A percentile compares a stretch with the other conserved stretches of the same genome.
Conservation (phyloP, 1,140 invertebrate species). For the Conus betulinus region DNA sequence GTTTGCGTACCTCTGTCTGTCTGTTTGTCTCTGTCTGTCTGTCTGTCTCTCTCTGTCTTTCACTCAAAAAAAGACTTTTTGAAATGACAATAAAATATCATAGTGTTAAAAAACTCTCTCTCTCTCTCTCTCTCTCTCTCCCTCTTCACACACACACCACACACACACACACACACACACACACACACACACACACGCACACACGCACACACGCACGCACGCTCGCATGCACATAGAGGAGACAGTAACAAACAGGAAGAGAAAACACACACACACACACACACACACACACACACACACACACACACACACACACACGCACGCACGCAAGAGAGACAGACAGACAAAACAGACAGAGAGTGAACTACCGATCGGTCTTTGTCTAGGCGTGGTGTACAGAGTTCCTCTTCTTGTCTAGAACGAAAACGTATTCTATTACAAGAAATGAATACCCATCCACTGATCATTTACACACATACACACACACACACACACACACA, state of each 20-base stretch:
- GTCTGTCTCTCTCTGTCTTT: neutral
- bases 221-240: neutral
- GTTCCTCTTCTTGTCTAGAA: too few relatives aligned
- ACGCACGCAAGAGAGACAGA: too few relatives aligned
- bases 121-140: neutral
- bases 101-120: neutral
- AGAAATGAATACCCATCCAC: too few relatives aligned
- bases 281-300: neutral
- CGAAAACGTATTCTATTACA: too few relatives aligned
- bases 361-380: too few relatives aligned
- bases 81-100: too few relatives aligned
- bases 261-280: neutral
- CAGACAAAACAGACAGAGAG: too few relatives aligned
- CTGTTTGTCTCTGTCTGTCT: neutral
- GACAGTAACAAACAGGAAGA: neutral
- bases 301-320: neutral
- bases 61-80: too few relatives aligned
- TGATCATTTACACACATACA: neutral
- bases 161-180: neutral
- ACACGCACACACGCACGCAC: neutral
- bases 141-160: too few relatives aligned
- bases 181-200: too few relatives aligned
- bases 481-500: neutral
- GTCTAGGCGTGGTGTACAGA: too few relatives aligned
- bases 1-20: neutral